Conservation (phyloP, 2,113 vertebrate species). For the Solenodon paradoxus region DNA sequence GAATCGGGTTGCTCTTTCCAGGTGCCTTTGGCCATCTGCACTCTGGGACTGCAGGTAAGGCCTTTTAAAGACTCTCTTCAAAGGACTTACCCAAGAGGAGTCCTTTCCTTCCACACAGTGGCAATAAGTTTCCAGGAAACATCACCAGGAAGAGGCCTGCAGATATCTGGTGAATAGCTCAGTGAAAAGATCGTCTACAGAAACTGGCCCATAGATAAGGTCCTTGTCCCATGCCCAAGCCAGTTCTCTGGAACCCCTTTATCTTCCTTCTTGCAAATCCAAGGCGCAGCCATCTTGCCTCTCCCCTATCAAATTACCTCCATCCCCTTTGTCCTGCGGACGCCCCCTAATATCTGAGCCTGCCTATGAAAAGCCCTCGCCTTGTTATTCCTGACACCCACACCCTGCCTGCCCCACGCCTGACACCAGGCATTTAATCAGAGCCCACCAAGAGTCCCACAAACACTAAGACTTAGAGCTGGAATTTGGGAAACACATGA, state of each 20-base stretch:
- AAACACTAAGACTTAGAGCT: background rate
- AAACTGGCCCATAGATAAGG: background rate
- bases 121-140: background rate
- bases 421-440: background rate
- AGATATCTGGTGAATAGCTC: background rate
- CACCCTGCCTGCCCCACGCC: background rate
- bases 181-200: background rate
- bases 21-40: background rate
- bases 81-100: background rate
- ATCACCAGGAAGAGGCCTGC: background rate
- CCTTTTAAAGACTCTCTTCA: background rate
- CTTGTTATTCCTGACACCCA: background rate
- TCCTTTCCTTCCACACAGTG: background rate
- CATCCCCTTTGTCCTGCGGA: background rate
- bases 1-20: background rate
- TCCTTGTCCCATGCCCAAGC: background rate
- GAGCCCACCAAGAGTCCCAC: background rate
- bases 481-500: background rate
- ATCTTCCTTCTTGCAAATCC: background rate
- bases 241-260: background rate
- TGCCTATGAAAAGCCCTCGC: background rate
- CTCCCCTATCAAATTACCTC: background rate
- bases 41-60: background rate
- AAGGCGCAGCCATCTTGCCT: background rate
- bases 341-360: background rate